Percentiles rank a stretch among this genome's conserved stretches.
Conservation (phyloP, 2,888 invertebrate species). For the Nasonovia ribisnigri region DNA sequence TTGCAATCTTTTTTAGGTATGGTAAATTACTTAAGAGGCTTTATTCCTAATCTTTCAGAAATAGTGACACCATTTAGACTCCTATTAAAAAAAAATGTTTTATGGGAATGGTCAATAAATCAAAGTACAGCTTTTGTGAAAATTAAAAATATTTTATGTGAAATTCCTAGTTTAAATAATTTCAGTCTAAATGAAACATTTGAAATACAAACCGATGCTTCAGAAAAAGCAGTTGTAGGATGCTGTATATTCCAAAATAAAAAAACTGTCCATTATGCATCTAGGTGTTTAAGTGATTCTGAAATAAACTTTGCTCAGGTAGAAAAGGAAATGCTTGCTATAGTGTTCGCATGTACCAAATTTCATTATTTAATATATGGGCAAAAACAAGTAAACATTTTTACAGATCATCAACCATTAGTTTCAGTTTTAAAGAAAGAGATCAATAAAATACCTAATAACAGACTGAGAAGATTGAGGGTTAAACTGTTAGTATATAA, state of each 20-base stretch:
- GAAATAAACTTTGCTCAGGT: slow-evolving; percentile 68
- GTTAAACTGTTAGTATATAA: slow-evolving; percentile 39
- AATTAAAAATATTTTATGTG: too few relatives aligned
- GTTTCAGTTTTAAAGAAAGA: slow-evolving; percentile 31
- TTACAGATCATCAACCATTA: slow-evolving; percentile 42
- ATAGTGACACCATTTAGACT: too few relatives aligned
- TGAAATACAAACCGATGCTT: slow-evolving; percentile 68
- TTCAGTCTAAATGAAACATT: slow-evolving; percentile 68
- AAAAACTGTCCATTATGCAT: slow-evolving; percentile 69
- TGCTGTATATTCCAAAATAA: slow-evolving; percentile 50
- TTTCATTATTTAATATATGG: slow-evolving; percentile 70
- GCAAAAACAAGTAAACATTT: slow-evolving; percentile 14
- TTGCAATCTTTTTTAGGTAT: too few relatives aligned
- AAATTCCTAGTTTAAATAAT: slow-evolving; percentile 67
- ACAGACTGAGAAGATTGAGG: neutral
- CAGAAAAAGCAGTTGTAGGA: slow-evolving; percentile 66
- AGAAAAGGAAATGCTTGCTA: slow-evolving; percentile 69
- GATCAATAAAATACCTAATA: too few relatives aligned
- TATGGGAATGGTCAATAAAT: too few relatives aligned
- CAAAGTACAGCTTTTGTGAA: too few relatives aligned
- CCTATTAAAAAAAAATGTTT: too few relatives aligned
- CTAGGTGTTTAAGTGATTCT: slow-evolving; percentile 68
- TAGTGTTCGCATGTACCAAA: slow-evolving; percentile 68
- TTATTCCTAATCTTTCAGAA: too few relatives aligned
- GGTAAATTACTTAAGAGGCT: too few relatives aligned